Percentiles rank a stretch among this genome's conserved stretches.
phyloP scores from a whole-genome alignment of 2,113 vertebrate species.

The Hydrolagus affinis region DNA sequence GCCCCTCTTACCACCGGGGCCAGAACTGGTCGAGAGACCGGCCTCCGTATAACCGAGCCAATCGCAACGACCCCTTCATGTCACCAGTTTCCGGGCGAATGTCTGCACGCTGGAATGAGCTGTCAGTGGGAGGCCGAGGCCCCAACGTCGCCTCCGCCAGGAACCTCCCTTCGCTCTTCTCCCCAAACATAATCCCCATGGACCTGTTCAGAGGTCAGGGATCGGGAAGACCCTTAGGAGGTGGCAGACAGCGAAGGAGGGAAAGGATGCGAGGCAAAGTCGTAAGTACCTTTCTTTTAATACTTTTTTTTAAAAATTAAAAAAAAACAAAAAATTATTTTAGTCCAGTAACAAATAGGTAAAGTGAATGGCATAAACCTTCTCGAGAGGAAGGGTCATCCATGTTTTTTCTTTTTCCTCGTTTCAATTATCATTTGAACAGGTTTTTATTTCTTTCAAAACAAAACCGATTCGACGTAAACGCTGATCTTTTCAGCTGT shows the following conservation, averaged over 20 bases:
- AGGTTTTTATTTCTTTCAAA: background rate
- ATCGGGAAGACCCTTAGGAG: constrained; percentile 43
- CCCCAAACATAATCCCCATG: constrained; percentile 35
- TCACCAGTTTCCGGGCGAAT: constrained; percentile 51
- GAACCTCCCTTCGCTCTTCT: constrained; percentile 53
- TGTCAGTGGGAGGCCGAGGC: constrained; percentile 50
- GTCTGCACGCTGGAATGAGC: constrained; percentile 52
- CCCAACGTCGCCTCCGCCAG: constrained; percentile 39
- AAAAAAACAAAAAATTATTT: background rate
- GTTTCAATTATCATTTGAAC: too few species aligned
- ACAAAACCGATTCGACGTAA: too few species aligned
- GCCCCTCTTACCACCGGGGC: constrained; percentile 38
- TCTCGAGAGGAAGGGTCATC: background rate
- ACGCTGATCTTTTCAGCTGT: background rate
- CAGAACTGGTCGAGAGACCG: constrained; percentile 46
- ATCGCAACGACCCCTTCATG: constrained; percentile 50
- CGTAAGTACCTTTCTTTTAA: constrained; percentile 32
- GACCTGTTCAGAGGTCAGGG: constrained; percentile 32
- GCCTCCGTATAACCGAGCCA: constrained; percentile 41
- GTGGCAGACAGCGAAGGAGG: constrained; percentile 43
- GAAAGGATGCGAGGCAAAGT: constrained; percentile 41
- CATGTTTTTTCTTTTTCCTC: background rate
- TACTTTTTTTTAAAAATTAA: constrained; percentile 31
- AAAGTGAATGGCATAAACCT: background rate
- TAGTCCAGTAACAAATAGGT: constrained; percentile 21